These are phyloP conservation scores for Geophilus truncorum DNA, from an alignment of 2,888 invertebrate genomes.

Conservation along the genomic window DNA sequence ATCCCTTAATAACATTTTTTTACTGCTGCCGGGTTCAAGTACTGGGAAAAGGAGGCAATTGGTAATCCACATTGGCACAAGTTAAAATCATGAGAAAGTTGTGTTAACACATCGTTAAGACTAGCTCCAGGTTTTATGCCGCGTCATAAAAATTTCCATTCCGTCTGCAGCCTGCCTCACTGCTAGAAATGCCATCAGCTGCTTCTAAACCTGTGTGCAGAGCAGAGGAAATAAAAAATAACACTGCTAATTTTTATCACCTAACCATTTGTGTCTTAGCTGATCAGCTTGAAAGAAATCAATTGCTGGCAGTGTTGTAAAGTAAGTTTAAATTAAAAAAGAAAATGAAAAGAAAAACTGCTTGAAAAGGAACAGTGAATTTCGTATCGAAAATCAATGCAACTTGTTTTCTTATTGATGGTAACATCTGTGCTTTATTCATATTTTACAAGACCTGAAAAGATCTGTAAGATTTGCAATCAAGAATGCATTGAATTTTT, in stretches of 20 bases:
- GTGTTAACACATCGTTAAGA: neutral
- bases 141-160: neutral
- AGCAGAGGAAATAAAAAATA: neutral
- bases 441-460: neutral
- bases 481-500: neutral
- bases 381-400: neutral
- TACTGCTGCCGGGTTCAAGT: neutral
- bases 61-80: neutral
- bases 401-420: neutral
- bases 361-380: neutral
- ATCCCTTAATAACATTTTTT: no score
- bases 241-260: neutral
- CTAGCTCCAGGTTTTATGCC: neutral
- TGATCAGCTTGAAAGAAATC: neutral
- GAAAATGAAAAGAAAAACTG: constrained; percentile 28
- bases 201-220: neutral
- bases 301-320: neutral
- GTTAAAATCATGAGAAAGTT: neutral
- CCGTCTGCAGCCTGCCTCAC: neutral
- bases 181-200: neutral
- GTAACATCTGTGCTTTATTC: neutral
- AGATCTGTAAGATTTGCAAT: neutral
- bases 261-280: neutral
- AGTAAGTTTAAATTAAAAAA: constrained; percentile 6
- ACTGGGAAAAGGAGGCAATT: neutral